Evolutionary conservation across 2,113 vertebrate species (phyloP).

Genomic region (Gadus macrocephalus): DNA sequence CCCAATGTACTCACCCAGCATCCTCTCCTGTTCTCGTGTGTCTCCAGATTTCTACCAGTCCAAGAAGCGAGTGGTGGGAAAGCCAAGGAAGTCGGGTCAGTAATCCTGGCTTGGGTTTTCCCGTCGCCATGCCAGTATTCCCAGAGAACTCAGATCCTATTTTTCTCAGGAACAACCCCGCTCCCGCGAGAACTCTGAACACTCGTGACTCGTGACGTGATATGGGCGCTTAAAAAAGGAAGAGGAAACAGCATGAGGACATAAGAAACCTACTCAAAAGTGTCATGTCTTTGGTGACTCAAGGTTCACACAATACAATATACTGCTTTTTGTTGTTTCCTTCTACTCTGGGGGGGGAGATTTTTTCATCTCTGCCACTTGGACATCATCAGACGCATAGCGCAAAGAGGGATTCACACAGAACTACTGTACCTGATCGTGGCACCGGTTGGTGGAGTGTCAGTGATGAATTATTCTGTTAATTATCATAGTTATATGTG

Average conservation of each 20-base stretch:
- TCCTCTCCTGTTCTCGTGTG: conserved; percentile 5
- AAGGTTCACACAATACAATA: too few species aligned
- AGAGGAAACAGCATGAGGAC: too few species aligned
- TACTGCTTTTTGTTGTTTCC: too few species aligned
- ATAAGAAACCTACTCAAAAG: too few species aligned
- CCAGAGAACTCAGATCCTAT: conserved; percentile 17
- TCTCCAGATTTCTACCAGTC: conserved; percentile 85
- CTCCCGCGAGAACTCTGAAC: conserved; percentile 8
- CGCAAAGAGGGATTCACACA: not conserved
- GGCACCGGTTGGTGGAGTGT: not conserved
- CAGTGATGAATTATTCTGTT: conserved; percentile 1
- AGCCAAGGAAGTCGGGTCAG: conserved; percentile 71
- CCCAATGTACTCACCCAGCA: not conserved
- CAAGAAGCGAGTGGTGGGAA: conserved; percentile 72
- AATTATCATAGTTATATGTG: not conserved
- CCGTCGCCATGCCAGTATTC: conserved; percentile 3
- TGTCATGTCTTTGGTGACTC: too few species aligned
- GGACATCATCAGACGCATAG: too few species aligned
- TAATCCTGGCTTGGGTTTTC: conserved; percentile 49
- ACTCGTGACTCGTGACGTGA: not conserved
- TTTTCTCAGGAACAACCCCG: conserved; percentile 51
- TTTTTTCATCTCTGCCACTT: too few species aligned
- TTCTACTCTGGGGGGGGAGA: too few species aligned
- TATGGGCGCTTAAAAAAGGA: not conserved
- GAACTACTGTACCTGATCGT: not conserved